A percentile compares a stretch with the other conserved stretches of the same genome.
phyloP scores from a whole-genome alignment of 2,797 vertebrate genomes.

The Pachyuromys duprasi region DNA sequence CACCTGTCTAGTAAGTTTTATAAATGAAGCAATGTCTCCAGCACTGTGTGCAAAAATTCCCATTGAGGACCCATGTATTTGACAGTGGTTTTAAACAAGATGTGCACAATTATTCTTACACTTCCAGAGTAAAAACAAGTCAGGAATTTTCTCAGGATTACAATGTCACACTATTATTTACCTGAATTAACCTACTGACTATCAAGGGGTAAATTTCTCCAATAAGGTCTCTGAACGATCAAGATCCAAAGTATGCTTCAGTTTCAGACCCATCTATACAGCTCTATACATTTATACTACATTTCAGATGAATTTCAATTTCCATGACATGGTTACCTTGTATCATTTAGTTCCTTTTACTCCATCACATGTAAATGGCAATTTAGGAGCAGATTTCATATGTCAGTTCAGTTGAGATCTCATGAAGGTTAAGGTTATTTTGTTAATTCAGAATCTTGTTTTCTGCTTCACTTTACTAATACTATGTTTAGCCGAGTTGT shows the following conservation, averaged over 20 bases:
- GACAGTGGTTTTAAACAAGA: constrained; percentile 55
- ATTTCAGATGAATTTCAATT: constrained; percentile 44
- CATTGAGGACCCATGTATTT: constrained; percentile 42
- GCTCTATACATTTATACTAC: background rate
- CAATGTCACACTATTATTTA: constrained; percentile 8
- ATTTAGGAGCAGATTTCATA: background rate
- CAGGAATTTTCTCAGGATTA: constrained; percentile 36
- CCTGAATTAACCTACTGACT: constrained; percentile 26
- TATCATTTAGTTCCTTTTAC: constrained; percentile 17
- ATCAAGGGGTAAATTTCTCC: background rate
- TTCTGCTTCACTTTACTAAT: background rate
- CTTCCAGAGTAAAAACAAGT: constrained; percentile 41
- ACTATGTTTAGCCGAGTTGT: constrained; percentile 27
- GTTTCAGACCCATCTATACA: background rate
- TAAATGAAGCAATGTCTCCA: constrained; percentile 61
- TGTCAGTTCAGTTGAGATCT: background rate
- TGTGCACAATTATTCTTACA: constrained; percentile 21
- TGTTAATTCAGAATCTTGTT: constrained; percentile 15
- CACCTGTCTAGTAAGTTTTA: constrained; percentile 49
- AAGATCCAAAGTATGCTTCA: background rate
- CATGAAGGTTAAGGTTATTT: constrained; percentile 5
- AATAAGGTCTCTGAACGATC: background rate
- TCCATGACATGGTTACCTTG: constrained; percentile 15
- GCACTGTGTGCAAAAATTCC: background rate
- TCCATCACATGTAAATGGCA: constrained; percentile 14